These are phyloP conservation scores for Archilochus colubris DNA, from an alignment of 2,113 vertebrate genomes.

Conservation along the genomic window DNA sequence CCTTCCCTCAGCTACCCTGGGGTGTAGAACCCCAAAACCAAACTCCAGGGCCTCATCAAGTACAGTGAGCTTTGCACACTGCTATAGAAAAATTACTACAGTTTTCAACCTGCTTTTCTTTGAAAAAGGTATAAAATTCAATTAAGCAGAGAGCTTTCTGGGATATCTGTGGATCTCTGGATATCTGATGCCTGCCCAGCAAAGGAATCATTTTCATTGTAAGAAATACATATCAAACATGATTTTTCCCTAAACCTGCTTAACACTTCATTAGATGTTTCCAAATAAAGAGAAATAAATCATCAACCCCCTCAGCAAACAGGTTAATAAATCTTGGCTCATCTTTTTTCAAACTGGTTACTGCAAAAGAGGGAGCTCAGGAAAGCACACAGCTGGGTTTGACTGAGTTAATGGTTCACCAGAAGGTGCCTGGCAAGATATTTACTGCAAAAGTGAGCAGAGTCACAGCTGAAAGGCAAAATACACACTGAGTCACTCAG, in stretches of 20 bases:
- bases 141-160: not conserved
- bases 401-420: not conserved
- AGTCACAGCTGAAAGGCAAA: conserved; percentile 50
- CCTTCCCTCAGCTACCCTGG: not conserved
- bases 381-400: not conserved
- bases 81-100: not conserved
- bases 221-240: not conserved
- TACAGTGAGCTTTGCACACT: not conserved
- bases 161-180: not conserved
- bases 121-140: not conserved
- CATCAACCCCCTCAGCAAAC: not conserved
- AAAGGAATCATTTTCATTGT: not conserved
- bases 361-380: not conserved
- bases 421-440: not conserved
- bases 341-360: not conserved
- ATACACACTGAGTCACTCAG: conserved; percentile 72
- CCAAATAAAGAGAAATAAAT: not conserved
- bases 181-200: not conserved
- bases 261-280: not conserved
- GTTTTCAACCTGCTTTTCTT: not conserved
- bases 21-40: accelerated
- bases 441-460: not conserved
- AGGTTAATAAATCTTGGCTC: not conserved
- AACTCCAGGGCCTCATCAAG: not conserved
- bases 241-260: not conserved